These are phyloP conservation scores for Sebastes diaconus DNA, from an alignment of 2,797 vertebrate genomes.

Conservation along the genomic window DNA sequence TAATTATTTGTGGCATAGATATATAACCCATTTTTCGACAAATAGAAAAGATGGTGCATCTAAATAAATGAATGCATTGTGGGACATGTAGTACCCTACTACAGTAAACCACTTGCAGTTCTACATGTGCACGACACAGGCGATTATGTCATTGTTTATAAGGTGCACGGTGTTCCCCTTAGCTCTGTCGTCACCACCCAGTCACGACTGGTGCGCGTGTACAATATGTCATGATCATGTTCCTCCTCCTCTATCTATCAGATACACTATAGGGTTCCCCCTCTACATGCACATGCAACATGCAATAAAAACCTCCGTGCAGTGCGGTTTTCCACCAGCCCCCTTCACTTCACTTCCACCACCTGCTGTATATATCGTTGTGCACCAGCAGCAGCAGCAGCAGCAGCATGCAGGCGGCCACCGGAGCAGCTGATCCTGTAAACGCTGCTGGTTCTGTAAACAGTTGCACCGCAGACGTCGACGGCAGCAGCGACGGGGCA, in stretches of 20 bases:
- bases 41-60: too few species aligned
- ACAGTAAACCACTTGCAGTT: neutral
- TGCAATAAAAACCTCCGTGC: slow-evolving; percentile 32
- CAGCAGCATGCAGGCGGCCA: slow-evolving; percentile 56
- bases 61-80: neutral
- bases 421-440: slow-evolving; percentile 41
- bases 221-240: slow-evolving; percentile 50
- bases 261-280: slow-evolving; percentile 2
- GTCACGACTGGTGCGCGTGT: slow-evolving; percentile 68
- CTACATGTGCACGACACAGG: neutral
- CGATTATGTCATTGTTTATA: neutral
- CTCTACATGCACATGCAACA: slow-evolving; percentile 26
- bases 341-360: neutral
- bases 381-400: neutral
- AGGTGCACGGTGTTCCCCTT: slow-evolving; percentile 34
- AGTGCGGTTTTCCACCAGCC: slow-evolving; percentile 1
- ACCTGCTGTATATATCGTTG: neutral
- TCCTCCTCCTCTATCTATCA: slow-evolving; percentile 16
- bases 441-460: slow-evolving; percentile 13
- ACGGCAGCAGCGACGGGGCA: slow-evolving; percentile 24
- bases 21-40: neutral
- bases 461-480: slow-evolving; percentile 52
- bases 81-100: too few species aligned
- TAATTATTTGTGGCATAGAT: neutral
- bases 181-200: slow-evolving; percentile 65